Conservation (phyloP, 2,888 invertebrate species). For the Drosophila algonquin region DNA sequence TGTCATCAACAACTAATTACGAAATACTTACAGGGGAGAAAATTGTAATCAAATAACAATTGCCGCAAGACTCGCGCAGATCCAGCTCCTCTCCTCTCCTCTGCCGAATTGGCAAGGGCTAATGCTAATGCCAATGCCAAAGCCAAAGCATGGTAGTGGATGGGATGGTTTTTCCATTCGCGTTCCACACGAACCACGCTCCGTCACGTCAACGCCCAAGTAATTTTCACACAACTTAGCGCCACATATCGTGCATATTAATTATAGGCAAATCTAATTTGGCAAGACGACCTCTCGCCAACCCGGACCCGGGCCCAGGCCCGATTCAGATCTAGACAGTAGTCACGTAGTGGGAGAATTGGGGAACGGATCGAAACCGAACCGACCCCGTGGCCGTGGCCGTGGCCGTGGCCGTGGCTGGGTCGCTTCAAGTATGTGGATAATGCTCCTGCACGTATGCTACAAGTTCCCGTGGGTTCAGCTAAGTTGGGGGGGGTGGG, state of each 20-base stretch:
- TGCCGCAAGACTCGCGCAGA: slow-evolving; percentile 32
- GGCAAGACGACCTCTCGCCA: slow-evolving; percentile 57
- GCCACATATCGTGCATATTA: slow-evolving; percentile 79
- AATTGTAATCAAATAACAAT: slow-evolving; percentile 61
- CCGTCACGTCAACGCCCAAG: slow-evolving; percentile 69
- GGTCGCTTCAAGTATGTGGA: slow-evolving; percentile 25
- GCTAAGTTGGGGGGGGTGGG: slow-evolving; percentile 1
- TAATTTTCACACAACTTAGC: slow-evolving; percentile 78
- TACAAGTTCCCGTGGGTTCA: slow-evolving; percentile 27
- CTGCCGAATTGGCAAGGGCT: no score
- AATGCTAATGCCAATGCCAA: slow-evolving; percentile 3
- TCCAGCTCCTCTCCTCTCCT: neutral
- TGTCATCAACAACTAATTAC: slow-evolving; percentile 74
- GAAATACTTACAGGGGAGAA: slow-evolving; percentile 54
- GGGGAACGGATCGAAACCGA: slow-evolving; percentile 15
- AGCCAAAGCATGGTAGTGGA: slow-evolving; percentile 17
- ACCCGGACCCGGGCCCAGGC: neutral
- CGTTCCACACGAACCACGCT: slow-evolving; percentile 43
- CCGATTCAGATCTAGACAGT: slow-evolving; percentile 9
- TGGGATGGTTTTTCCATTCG: slow-evolving; percentile 45
- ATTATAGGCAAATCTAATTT: slow-evolving; percentile 75
- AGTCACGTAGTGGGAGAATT: slow-evolving; percentile 56
- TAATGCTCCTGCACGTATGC: slow-evolving; percentile 70
- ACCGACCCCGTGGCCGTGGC: slow-evolving; percentile 15
- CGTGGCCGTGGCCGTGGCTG: neutral